Evolutionary conservation across 2,113 vertebrate genomes (phyloP).

Genomic region (Seriola quinqueradiata): DNA sequence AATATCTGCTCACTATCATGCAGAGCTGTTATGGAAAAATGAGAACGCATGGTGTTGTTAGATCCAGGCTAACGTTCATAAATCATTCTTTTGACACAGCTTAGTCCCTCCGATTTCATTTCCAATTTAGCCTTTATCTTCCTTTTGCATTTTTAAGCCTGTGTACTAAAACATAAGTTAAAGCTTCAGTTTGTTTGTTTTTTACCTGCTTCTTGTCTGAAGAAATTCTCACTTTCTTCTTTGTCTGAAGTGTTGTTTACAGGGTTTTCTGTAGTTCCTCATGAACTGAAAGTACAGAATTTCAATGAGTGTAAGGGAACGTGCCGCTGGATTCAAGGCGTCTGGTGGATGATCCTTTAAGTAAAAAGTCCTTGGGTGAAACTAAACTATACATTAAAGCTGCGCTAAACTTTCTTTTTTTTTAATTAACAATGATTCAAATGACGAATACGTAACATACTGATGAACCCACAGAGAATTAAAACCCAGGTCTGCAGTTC

Average conservation of each 20-base stretch:
- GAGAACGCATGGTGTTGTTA: background rate
- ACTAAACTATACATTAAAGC: background rate
- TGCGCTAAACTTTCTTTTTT: background rate
- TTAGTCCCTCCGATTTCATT: background rate
- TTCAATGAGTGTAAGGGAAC: background rate
- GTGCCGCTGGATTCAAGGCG: background rate
- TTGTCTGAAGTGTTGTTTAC: background rate
- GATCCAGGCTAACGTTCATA: background rate
- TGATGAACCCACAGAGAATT: background rate
- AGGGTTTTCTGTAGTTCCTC: background rate
- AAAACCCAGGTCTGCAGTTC: background rate
- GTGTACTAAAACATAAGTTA: background rate
- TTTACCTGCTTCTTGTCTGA: background rate
- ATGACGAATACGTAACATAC: background rate
- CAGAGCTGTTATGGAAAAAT: background rate
- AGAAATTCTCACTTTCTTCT: background rate
- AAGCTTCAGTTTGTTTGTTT: background rate
- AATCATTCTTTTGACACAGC: slow-evolving; percentile 11
- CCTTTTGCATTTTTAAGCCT: slow-evolving; percentile 16
- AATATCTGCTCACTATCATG: slow-evolving; percentile 15
- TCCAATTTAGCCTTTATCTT: background rate
- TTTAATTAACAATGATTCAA: background rate
- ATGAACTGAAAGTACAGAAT: background rate
- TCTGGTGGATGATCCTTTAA: background rate
- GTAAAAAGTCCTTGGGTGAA: too few relatives aligned